Conservation (phyloP, 2,888 invertebrate genomes). For the Aproaerema taeniolella region DNA sequence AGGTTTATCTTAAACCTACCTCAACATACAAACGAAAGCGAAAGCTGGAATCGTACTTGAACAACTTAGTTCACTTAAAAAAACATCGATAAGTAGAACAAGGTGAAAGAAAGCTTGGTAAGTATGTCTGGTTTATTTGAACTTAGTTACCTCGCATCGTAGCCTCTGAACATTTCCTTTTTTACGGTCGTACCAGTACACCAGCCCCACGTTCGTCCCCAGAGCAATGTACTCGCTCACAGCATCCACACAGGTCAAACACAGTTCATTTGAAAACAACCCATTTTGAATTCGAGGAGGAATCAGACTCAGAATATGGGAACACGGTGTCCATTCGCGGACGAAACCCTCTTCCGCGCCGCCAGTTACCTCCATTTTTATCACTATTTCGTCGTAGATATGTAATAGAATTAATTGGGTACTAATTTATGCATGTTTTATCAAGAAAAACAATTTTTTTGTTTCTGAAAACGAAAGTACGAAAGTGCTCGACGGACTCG, state of each 20-base stretch:
- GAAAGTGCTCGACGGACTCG: not conserved
- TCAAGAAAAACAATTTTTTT: constrained; percentile 4
- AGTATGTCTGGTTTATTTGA: constrained; percentile 13
- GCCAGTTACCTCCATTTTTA: constrained; percentile 57
- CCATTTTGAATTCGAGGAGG: constrained; percentile 86
- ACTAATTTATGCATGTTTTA: constrained; percentile 2
- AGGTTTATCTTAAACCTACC: too few relatives aligned
- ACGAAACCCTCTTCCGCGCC: constrained; percentile 74
- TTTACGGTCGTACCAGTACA: constrained; percentile 91
- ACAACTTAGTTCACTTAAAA: too few relatives aligned
- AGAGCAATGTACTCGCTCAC: constrained; percentile 88
- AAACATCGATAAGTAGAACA: constrained; percentile 36
- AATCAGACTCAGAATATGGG: constrained; percentile 84
- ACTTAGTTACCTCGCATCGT: constrained; percentile 84
- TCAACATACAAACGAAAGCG: too few relatives aligned
- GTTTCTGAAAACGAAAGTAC: constrained; percentile 1
- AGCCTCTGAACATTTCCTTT: constrained; percentile 87
- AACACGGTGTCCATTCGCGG: constrained; percentile 89
- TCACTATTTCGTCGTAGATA: constrained; percentile 12
- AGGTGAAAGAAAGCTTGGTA: constrained; percentile 33
- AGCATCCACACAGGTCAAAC: constrained; percentile 90
- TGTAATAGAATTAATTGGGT: not conserved
- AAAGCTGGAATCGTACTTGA: too few relatives aligned
- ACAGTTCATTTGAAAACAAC: constrained; percentile 84
- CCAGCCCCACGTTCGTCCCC: constrained; percentile 90